Percentiles rank a stretch among this genome's conserved stretches.
These are phyloP conservation scores for Borostomias antarcticus DNA, from an alignment of 2,797 vertebrate species.

Conservation along the genomic window DNA sequence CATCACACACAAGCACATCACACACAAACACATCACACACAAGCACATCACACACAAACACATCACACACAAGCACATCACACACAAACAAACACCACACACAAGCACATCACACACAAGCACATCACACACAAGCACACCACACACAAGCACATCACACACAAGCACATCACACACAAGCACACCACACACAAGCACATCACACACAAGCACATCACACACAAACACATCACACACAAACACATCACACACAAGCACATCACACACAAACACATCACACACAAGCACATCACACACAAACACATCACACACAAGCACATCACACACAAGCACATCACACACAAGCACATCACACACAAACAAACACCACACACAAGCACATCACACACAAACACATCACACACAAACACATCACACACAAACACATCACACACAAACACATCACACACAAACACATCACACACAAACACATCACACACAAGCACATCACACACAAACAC, in stretches of 20 bases:
- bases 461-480: too few relatives aligned
- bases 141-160: conserved; percentile 13
- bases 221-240: too few relatives aligned
- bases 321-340: not conserved
- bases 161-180: not conserved
- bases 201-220: not conserved
- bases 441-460: too few relatives aligned
- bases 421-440: not conserved
- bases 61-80: not conserved
- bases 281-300: not conserved
- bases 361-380: too few relatives aligned
- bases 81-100: not conserved
- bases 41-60: not conserved
- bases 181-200: not conserved
- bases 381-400: conserved; percentile 9
- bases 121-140: too few relatives aligned
- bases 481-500: not conserved
- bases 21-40: conserved; percentile 14
- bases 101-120: too few relatives aligned
- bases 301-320: not conserved
- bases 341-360: too few relatives aligned
- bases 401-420: not conserved
- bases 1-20: not conserved
- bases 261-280: conserved; percentile 14
- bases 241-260: too few relatives aligned